Evolutionary conservation across 2,113 vertebrate species (phyloP).

Genomic region (Gnathonemus echidnorhynchus): DNA sequence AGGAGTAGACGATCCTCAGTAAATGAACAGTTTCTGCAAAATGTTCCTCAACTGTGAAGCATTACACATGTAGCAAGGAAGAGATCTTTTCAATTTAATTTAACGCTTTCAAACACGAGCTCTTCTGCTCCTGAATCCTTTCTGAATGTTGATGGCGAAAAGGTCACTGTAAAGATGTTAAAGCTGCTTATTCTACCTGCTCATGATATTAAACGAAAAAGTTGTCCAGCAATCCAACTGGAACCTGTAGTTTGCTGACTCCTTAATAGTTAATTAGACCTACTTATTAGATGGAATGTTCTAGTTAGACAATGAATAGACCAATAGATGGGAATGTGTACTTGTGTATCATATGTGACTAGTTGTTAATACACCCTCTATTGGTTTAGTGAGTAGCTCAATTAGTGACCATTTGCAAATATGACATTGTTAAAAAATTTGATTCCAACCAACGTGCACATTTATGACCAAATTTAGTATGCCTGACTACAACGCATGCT

Average conservation of each 20-base stretch:
- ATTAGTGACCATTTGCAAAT: not conserved
- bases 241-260: not conserved
- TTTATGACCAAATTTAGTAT: not conserved
- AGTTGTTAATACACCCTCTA: not conserved
- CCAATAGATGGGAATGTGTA: not conserved
- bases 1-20: not conserved
- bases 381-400: not conserved
- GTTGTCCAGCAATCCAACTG: not conserved
- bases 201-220: not conserved
- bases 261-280: not conserved
- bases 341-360: not conserved
- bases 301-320: not conserved
- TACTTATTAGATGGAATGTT: not conserved
- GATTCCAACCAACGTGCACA: not conserved
- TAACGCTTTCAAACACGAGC: not conserved
- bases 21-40: not conserved
- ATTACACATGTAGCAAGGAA: too few species aligned
- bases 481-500: not conserved
- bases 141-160: not conserved
- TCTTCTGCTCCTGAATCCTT: not conserved
- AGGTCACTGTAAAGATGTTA: not conserved
- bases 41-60: not conserved
- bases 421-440: not conserved
- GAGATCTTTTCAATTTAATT: not conserved
- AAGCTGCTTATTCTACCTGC: not conserved